Evolutionary conservation across 1,140 invertebrate genomes (phyloP).

Genomic region (Drosophila yakuba): DNA sequence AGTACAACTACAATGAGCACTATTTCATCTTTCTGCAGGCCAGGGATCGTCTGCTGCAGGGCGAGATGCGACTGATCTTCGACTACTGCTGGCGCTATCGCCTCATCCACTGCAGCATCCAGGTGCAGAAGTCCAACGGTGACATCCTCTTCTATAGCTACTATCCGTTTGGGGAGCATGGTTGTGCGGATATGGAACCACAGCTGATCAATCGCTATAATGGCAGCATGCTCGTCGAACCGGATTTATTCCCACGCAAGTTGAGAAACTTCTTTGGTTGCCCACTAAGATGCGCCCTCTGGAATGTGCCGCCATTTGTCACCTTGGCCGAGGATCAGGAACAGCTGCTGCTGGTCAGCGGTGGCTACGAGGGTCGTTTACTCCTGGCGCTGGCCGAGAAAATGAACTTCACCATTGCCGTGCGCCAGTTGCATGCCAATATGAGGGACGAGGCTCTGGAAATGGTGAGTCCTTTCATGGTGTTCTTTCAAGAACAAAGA

Average conservation of each 20-base stretch:
- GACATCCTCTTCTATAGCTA: constrained; percentile 73
- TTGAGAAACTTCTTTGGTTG: constrained; percentile 66
- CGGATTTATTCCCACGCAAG: constrained; percentile 64
- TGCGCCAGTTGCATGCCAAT: constrained; percentile 9
- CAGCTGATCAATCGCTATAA: constrained; percentile 70
- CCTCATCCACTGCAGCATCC: constrained; percentile 73
- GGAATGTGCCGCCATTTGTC: constrained; percentile 62
- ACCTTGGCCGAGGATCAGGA: constrained; percentile 4
- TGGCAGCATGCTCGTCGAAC: constrained; percentile 37
- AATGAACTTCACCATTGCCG: constrained; percentile 51
- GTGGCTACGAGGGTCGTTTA: constrained; percentile 63
- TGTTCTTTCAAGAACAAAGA: too few species aligned
- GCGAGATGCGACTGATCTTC: constrained; percentile 69
- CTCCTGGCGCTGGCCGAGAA: constrained; percentile 48
- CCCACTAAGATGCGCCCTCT: constrained; percentile 48
- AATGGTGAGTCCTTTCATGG: constrained; percentile 38
- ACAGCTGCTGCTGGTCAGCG: neutral
- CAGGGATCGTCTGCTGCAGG: constrained; percentile 42
- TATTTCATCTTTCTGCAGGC: constrained; percentile 78
- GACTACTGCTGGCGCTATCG: constrained; percentile 71
- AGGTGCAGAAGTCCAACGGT: constrained; percentile 64
- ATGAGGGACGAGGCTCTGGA: constrained; percentile 24
- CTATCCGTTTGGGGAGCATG: constrained; percentile 42
- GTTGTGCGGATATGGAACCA: constrained; percentile 48
- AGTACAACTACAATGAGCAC: constrained; percentile 72